Evolutionary conservation across 2,797 vertebrate genomes (phyloP), one percentile per base, ranked within the genome.

Genomic region (Linurgus olivaceus): DNA sequence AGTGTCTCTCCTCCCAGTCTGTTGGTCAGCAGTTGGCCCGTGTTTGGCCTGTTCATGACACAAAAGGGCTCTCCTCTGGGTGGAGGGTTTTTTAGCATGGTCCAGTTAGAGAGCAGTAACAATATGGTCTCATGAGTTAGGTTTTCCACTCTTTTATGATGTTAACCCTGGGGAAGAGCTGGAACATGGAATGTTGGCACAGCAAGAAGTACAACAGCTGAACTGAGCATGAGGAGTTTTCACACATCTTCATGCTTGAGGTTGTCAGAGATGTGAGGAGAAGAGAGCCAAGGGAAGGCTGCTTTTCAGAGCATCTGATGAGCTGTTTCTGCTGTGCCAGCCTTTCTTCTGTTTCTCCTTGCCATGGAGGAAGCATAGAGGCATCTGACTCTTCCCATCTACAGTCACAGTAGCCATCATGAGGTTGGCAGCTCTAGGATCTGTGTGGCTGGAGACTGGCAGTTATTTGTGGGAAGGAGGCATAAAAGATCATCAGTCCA

Each of bases 281-380:
- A 82, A 92, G 75, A 23, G 57, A 25, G 38, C 78, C 37, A 52
- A 79, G 66, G 71, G 62, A 80, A 71, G 31, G 31, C 31, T 76
- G 65, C 11, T 57, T 65, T 86, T 82, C 57, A 51, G 51, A 81
- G 44, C 51, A 48, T 38, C 44, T 65, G 35, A 83, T 52, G 44
- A 84, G 50, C 42, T 80, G 35, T 67, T 95, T 87, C 65, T 94
- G 67, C 29, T 92, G 85, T 93, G 40, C 35, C 33, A 91, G 84
- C 29, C 14, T 76, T 86, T 70, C 21, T 63, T 90, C 86, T 75
- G 54, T 78, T 58, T 59, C 48, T 85, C 4, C 11, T 92, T 51
- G 87, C 75, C 42, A 18, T 19, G 65, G 28, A 72, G 58, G 38
- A 86, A 76, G 52, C 65, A 2, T 54, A 51, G 63, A 76, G n/a